Conservation (phyloP, 2,113 vertebrate genomes). For the Gambusia holbrooki region DNA sequence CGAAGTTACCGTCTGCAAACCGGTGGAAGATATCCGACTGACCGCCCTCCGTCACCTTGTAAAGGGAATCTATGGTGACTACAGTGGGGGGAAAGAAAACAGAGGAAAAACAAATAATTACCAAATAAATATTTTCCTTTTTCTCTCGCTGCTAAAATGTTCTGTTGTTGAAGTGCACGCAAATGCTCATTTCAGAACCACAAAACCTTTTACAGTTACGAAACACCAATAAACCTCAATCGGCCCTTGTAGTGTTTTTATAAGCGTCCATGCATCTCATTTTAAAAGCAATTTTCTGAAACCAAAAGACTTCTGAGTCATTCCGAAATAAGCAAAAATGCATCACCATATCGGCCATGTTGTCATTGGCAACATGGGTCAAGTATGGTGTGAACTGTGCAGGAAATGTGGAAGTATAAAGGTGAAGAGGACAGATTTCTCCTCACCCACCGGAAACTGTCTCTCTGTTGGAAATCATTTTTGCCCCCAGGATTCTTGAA, state of each 20-base stretch:
- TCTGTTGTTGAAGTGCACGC: neutral
- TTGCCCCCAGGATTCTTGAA: no score
- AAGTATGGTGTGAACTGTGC: no score
- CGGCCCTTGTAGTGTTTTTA: neutral
- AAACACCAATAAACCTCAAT: neutral
- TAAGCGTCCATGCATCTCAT: neutral
- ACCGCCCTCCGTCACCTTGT: conserved; percentile 94
- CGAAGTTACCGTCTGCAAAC: conserved; percentile 89
- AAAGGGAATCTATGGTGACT: conserved; percentile 98
- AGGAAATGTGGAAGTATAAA: no score
- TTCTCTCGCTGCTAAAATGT: neutral
- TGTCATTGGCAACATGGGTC: no score
- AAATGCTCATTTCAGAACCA: neutral
- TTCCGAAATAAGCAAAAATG: no score
- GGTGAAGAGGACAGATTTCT: no score
- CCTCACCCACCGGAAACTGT: no score
- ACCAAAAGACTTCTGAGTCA: no score
- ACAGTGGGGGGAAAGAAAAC: conserved; percentile 1
- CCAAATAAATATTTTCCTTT: neutral
- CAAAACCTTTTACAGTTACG: neutral
- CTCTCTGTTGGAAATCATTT: no score
- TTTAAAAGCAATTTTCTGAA: no score
- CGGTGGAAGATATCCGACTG: conserved; percentile 96
- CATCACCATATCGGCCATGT: no score
- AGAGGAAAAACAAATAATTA: conserved; percentile 4